Percentiles rank a stretch among this genome's conserved stretches.
These are phyloP conservation scores for Oxygymnocypris stewartii DNA, from an alignment of 2,113 vertebrate species.

Conservation along the genomic window DNA sequence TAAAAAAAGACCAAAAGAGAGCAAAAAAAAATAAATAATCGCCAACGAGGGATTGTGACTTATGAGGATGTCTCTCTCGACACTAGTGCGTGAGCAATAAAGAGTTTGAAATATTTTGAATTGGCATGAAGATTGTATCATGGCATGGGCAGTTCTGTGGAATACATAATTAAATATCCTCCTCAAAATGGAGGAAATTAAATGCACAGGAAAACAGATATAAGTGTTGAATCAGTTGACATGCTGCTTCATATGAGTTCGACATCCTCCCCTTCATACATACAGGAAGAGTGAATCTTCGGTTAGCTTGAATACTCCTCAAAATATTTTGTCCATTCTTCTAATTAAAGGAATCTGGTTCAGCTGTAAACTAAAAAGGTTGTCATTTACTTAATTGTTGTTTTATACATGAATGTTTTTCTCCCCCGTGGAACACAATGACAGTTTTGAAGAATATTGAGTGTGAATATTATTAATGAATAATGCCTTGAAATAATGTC, in stretches of 20 bases:
- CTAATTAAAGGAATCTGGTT: background rate
- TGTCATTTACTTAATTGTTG: background rate
- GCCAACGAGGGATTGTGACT: constrained; percentile 35
- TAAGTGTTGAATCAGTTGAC: constrained; percentile 3
- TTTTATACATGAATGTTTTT: no score
- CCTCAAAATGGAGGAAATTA: constrained; percentile 30
- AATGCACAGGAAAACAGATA: constrained; percentile 11
- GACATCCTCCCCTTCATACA: background rate
- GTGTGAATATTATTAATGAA: background rate
- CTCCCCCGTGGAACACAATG: no score
- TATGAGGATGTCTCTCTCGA: constrained; percentile 12
- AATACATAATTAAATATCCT: constrained; percentile 19
- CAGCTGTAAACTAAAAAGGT: background rate
- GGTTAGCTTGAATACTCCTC: background rate
- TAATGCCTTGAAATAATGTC: background rate
- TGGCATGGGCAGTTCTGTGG: background rate
- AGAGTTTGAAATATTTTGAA: background rate
- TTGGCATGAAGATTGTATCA: background rate
- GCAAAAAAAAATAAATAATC: constrained; percentile 35
- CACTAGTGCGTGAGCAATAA: background rate
- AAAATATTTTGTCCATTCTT: background rate
- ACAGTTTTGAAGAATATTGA: background rate
- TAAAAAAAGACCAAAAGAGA: constrained; percentile 62
- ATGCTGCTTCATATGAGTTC: background rate
- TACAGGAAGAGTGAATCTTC: constrained; percentile 1